Evolutionary conservation across 2,113 vertebrate species (phyloP).

Genomic region (Glaucidium brasilianum): DNA sequence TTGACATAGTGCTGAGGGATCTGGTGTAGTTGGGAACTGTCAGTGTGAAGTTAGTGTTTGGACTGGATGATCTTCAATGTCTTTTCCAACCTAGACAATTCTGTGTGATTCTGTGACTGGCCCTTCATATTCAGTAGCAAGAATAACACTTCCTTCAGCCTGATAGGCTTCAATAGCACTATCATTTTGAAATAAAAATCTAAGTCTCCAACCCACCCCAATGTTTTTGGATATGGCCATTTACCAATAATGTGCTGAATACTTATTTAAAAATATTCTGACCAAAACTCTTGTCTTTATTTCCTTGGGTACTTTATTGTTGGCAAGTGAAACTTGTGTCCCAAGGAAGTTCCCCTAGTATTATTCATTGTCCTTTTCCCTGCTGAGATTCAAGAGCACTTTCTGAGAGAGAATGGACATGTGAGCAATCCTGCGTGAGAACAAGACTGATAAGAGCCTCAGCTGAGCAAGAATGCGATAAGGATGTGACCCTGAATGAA

Average conservation of each 20-base stretch:
- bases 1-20: too few species aligned
- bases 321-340: background rate
- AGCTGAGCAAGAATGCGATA: too few species aligned
- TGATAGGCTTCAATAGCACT: background rate
- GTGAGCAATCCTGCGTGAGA: too few species aligned
- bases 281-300: background rate
- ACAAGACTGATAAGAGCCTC: too few species aligned
- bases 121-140: background rate
- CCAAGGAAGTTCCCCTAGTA: background rate
- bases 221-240: background rate
- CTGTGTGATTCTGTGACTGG: background rate
- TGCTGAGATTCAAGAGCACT: too few species aligned
- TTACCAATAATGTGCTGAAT: background rate
- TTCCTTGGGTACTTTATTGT: background rate
- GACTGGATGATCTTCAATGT: too few species aligned
- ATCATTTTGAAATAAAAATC: background rate
- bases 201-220: background rate
- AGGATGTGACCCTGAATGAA: too few species aligned
- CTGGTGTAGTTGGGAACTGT: too few species aligned
- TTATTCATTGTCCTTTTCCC: background rate
- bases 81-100: too few species aligned
- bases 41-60: too few species aligned
- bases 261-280: background rate
- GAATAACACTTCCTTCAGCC: background rate
- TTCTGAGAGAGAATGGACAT: too few species aligned